These are phyloP conservation scores for Ephydatia muelleri DNA, from an alignment of 37 sponge, comb jelly and placozoan species.

Conservation along the genomic window DNA sequence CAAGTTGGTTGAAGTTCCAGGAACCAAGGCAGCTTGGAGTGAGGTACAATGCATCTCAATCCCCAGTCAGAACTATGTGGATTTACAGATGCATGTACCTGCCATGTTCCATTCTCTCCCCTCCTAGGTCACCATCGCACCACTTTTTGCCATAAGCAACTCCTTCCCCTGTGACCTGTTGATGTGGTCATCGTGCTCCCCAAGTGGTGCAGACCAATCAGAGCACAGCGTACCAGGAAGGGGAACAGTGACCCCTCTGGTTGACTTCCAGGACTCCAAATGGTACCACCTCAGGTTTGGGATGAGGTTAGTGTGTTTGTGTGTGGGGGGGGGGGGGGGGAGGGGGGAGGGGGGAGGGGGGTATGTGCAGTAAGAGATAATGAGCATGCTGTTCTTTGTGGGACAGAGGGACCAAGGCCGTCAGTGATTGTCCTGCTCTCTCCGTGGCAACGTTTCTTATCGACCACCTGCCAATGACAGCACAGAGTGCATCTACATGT, in stretches of 20 bases:
- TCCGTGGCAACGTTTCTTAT: conserved; percentile 42
- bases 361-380: background rate
- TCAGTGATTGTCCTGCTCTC: conserved; percentile 31
- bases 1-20: background rate
- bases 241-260: conserved; percentile 16
- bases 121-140: conserved; percentile 58
- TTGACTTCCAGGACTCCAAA: conserved; percentile 14
- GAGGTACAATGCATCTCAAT: background rate
- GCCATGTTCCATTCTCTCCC: background rate
- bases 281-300: conserved; percentile 47
- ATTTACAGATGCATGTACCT: background rate
- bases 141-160: conserved; percentile 57
- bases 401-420: background rate
- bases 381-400: background rate
- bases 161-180: conserved; percentile 64
- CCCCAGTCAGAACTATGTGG: background rate
- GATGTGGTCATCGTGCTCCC: background rate
- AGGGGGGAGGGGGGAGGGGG: too few species aligned
- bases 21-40: background rate
- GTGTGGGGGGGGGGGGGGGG: too few species aligned
- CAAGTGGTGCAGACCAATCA: background rate
- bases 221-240: conserved; percentile 5
- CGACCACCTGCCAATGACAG: conserved; percentile 33
- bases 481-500: background rate
- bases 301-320: conserved; percentile 36